A percentile compares a stretch with the other conserved stretches of the same genome.
Evolutionary conservation across 1,140 invertebrate genomes (phyloP).

Genomic region (Bombus breviceps): DNA sequence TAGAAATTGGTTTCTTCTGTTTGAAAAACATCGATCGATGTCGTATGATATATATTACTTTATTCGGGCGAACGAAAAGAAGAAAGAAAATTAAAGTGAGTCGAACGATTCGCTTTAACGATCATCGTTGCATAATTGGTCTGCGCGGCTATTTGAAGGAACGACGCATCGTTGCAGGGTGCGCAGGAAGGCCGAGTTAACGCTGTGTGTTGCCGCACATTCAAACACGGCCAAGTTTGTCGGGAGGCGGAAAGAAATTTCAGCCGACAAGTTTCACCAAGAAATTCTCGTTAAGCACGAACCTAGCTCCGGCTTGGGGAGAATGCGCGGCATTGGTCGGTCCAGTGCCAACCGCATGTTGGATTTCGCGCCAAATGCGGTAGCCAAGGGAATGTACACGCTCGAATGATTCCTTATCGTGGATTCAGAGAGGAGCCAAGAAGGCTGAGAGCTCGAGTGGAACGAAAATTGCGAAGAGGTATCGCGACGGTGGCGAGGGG

Average conservation of each 20-base stretch:
- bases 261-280: slow-evolving; percentile 23
- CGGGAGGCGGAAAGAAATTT: slow-evolving; percentile 15
- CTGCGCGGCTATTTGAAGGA: neutral
- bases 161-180: neutral
- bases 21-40: neutral
- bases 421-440: neutral
- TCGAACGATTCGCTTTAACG: too few relatives aligned
- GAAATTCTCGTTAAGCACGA: slow-evolving; percentile 65
- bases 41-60: neutral
- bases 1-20: neutral
- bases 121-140: too few relatives aligned
- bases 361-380: slow-evolving; percentile 63
- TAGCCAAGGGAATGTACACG: slow-evolving; percentile 32
- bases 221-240: slow-evolving; percentile 38
- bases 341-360: slow-evolving; percentile 56
- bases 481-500: neutral
- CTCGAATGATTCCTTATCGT: slow-evolving; percentile 36
- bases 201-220: neutral
- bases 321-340: slow-evolving; percentile 34
- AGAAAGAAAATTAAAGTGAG: neutral
- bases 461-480: slow-evolving; percentile 35
- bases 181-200: neutral
- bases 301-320: slow-evolving; percentile 13
- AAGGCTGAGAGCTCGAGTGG: neutral
- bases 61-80: neutral